Conservation (phyloP, 1,140 invertebrate genomes). For the Zaprionus taronus region DNA sequence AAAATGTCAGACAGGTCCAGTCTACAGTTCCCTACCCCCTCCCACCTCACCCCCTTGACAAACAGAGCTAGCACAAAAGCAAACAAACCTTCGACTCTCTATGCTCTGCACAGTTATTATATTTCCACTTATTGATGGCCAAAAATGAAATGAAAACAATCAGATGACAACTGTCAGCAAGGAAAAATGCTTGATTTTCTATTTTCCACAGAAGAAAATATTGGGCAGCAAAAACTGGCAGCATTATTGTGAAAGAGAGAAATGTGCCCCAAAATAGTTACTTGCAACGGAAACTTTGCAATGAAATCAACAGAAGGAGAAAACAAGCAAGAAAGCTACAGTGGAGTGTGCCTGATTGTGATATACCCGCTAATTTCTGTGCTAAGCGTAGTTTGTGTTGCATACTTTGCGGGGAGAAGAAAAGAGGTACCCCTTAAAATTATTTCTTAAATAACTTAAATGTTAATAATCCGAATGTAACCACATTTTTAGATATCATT, state of each 20-base stretch:
- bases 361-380: too few relatives aligned
- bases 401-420: too few relatives aligned
- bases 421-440: too few relatives aligned
- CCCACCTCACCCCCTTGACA: not conserved
- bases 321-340: too few relatives aligned
- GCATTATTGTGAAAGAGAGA: not conserved
- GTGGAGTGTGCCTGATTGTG: too few relatives aligned
- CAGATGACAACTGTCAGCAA: slow-evolving; percentile 70
- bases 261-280: slow-evolving; percentile 17
- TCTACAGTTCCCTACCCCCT: not conserved
- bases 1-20: slow-evolving; percentile 36
- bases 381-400: too few relatives aligned
- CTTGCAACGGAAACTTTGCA: slow-evolving; percentile 9
- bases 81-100: slow-evolving; percentile 23
- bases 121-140: slow-evolving; percentile 71
- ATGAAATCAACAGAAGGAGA: slow-evolving; percentile 9
- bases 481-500: too few relatives aligned
- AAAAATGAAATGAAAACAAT: slow-evolving; percentile 78
- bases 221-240: slow-evolving; percentile 40
- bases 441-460: too few relatives aligned
- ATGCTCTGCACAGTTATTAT: slow-evolving; percentile 45
- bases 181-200: slow-evolving; percentile 39
- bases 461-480: too few relatives aligned
- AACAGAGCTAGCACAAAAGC: slow-evolving; percentile 1
- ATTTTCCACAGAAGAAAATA: slow-evolving; percentile 31